A percentile compares a stretch with the other conserved stretches of the same genome.
These are phyloP conservation scores for Pipra filicauda DNA, from an alignment of 2,113 vertebrate genomes.

Conservation along the genomic window DNA sequence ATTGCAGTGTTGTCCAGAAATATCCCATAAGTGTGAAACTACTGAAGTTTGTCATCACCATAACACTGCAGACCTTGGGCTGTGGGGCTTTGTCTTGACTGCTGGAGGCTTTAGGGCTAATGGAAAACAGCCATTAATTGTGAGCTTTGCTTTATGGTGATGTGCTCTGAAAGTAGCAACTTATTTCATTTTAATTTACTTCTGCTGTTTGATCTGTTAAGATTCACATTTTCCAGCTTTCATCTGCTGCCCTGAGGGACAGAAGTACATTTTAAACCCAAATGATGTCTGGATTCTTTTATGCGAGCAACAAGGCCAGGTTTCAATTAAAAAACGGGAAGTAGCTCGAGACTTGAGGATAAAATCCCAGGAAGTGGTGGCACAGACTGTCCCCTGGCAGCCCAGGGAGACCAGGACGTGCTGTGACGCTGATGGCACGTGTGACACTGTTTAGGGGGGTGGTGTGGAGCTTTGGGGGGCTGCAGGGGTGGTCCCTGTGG, in stretches of 20 bases:
- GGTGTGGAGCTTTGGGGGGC: neutral
- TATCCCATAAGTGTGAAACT: neutral
- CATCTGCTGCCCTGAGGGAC: neutral
- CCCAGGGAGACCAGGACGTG: neutral
- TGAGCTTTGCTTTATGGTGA: neutral
- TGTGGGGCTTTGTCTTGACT: neutral
- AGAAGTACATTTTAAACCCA: neutral
- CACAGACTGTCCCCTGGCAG: neutral
- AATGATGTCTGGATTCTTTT: neutral
- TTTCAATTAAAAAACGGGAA: neutral
- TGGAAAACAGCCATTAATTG: neutral
- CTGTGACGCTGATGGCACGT: neutral
- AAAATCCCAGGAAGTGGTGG: neutral
- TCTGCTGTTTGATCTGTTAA: constrained; percentile 5
- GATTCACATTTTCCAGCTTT: neutral
- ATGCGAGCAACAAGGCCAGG: neutral
- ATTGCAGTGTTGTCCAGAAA: neutral
- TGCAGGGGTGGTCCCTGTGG: neutral
- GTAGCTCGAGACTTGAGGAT: neutral
- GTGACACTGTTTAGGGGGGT: neutral
- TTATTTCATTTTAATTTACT: constrained; percentile 25
- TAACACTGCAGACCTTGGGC: neutral
- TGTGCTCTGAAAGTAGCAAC: neutral
- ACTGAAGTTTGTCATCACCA: neutral
- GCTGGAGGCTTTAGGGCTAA: neutral